Evolutionary conservation across 2,888 invertebrate species (phyloP), one percentile per base, ranked within the genome.

Genomic region (Drosophila differens): DNA sequence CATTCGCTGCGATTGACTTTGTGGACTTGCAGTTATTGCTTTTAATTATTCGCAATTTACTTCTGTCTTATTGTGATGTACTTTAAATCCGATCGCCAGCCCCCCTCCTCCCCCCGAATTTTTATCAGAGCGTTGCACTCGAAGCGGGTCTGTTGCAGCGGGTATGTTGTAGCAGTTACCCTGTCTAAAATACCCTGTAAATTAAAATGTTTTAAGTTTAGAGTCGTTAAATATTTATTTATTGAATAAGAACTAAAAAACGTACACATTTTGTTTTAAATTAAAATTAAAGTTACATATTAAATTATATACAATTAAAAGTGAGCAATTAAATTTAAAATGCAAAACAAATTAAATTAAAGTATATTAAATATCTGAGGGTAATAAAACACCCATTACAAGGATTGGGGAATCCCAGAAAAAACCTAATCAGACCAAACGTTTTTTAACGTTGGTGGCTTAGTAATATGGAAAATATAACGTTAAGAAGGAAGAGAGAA

Each of bases 31-130:
- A 35, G 30, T 37, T 49, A 35, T 53, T 61, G 44, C 57, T 64
- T 82, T 87, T 88, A 87, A 90, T 90, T 88, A 74, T 77, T 82
- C 70, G 72, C 86, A 83, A 90, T 89, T 84, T 74, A 72, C 57
- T 60, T 61, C 57, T 60, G 71, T 73, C 66, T 54, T 65, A 71
- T 74, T 77, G 68, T 69, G 58, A 57, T 75, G 84, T 32, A 67
- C 39, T 53, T 68, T 63, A 25, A 44, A 58, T 58, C 60, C 37
- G 41, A 25, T 47, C n/a, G 22, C 30, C 7, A 30, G 7, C 30
- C 37, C 10, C 25, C 16, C 22, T 6, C 37, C 16, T 16, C 16
- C 22, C 22, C 3, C 44, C 6, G 25, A 25, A 3, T 33, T 41
- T 12, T 12, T 19, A 0, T 4, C 47, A 53, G 60, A 66, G 37